Evolutionary conservation across 2,797 vertebrate genomes (phyloP).

Genomic region (Phoeniculus purpureus): DNA sequence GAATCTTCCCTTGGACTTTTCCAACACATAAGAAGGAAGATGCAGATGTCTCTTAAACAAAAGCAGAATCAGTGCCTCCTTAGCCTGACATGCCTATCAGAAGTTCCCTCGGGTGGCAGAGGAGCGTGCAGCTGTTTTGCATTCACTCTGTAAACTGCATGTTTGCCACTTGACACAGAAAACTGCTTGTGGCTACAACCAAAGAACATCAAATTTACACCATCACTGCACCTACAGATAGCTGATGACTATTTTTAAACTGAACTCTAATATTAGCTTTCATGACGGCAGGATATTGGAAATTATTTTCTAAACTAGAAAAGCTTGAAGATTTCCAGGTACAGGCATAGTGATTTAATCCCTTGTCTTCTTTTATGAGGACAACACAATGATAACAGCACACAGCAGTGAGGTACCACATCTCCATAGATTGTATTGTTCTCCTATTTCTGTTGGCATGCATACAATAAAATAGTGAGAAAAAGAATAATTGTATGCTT

Average conservation of each 20-base stretch:
- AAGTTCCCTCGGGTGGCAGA: neutral
- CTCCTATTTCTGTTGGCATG: neutral
- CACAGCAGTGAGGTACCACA: neutral
- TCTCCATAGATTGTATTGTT: neutral
- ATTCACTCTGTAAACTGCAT: neutral
- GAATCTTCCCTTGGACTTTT: neutral
- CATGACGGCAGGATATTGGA: constrained; percentile 38
- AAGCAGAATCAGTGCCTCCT: neutral
- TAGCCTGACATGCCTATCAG: neutral
- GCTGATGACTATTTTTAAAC: constrained; percentile 47
- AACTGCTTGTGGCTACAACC: neutral
- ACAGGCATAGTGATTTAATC: neutral
- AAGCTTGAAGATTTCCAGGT: constrained; percentile 5
- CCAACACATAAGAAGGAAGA: neutral
- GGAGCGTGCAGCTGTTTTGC: neutral
- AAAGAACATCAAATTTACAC: neutral
- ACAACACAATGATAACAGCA: neutral
- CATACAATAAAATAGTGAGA: neutral
- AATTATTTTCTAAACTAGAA: neutral
- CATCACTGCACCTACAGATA: neutral
- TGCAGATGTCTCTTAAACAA: neutral
- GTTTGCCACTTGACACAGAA: neutral
- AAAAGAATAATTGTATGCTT: neutral
- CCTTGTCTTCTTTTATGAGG: neutral
- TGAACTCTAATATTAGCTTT: constrained; percentile 53